These are phyloP conservation scores for Spilosoma lubricipeda DNA, from an alignment of 2,888 invertebrate genomes.

Conservation along the genomic window DNA sequence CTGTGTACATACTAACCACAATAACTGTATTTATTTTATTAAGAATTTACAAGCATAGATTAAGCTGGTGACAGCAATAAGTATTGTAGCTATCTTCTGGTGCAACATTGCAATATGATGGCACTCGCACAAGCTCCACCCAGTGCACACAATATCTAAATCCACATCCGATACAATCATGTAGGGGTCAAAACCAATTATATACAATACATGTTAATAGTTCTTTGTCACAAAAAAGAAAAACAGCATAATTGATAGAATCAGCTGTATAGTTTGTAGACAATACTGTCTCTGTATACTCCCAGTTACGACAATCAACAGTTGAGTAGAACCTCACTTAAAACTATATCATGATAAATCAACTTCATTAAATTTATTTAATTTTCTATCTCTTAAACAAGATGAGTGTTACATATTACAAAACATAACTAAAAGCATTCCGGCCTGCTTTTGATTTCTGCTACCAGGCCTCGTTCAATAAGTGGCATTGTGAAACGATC, in stretches of 20 bases:
- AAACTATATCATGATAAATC: neutral
- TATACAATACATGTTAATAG: neutral
- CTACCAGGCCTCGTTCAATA: conserved; percentile 55
- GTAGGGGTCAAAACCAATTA: neutral
- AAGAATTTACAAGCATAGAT: neutral
- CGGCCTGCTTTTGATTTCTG: conserved; percentile 65
- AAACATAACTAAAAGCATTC: conserved; percentile 51
- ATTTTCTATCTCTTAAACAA: neutral
- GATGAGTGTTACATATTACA: neutral
- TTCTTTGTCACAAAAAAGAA: neutral
- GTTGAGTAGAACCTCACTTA: neutral
- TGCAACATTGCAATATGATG: no score
- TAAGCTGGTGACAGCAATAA: neutral
- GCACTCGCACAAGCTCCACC: no score
- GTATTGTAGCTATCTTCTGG: neutral
- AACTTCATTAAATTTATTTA: neutral
- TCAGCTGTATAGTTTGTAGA: neutral
- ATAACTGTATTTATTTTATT: no score
- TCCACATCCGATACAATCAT: neutral
- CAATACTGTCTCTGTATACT: neutral
- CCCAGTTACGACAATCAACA: neutral
- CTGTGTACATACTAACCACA: no score
- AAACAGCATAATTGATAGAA: neutral
- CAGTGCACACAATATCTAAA: neutral
- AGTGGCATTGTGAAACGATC: conserved; percentile 67